These are phyloP conservation scores for Patella caerulea DNA, from an alignment of 2,888 invertebrate species.

Conservation along the genomic window DNA sequence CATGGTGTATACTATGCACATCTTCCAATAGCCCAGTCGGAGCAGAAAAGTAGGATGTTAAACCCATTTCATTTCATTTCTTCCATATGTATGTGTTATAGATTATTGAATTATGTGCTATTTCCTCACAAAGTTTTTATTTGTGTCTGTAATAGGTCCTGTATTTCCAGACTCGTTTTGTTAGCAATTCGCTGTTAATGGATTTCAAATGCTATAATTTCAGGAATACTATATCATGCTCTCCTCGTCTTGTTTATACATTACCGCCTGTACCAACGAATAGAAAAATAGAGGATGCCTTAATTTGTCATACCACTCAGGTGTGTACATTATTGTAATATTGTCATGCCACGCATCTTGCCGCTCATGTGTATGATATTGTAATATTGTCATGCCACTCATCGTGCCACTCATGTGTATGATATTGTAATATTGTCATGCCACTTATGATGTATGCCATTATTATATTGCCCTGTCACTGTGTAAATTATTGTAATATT, in stretches of 20 bases:
- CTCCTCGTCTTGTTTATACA: slow-evolving; percentile 26
- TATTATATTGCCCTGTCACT: slow-evolving; percentile 29
- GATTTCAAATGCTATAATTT: neutral
- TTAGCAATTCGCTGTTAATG: too few species aligned
- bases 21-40: too few species aligned
- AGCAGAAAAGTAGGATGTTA: too few species aligned
- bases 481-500: slow-evolving; percentile 13
- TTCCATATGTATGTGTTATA: too few species aligned
- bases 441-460: too few species aligned
- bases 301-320: slow-evolving; percentile 40
- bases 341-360: neutral
- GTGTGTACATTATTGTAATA: slow-evolving; percentile 29
- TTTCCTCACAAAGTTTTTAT: too few species aligned
- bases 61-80: too few species aligned
- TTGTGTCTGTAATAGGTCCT: too few species aligned
- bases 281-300: slow-evolving; percentile 45
- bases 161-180: too few species aligned
- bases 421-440: neutral
- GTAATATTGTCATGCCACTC: neutral
- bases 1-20: too few species aligned
- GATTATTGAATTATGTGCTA: too few species aligned
- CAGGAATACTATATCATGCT: slow-evolving; percentile 16
- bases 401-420: neutral
- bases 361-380: neutral
- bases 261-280: slow-evolving; percentile 13